phyloP scores from a whole-genome alignment of 2,113 vertebrate species.

The Gnathonemus echidnorhynchus region DNA sequence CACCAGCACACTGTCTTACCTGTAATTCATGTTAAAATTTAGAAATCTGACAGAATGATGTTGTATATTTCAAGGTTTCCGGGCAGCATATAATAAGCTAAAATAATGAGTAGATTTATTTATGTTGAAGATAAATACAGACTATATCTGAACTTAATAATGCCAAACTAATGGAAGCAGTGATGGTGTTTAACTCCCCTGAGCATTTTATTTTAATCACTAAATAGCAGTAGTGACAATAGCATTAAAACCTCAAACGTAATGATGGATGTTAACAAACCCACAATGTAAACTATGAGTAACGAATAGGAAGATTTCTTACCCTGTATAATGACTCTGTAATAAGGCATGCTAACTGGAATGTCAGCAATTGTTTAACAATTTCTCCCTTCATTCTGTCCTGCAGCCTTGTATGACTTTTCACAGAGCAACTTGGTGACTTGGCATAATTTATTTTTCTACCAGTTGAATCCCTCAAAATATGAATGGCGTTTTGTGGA shows the following conservation, averaged over 20 bases:
- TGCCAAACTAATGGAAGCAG: background rate
- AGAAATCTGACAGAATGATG: background rate
- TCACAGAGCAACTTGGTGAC: background rate
- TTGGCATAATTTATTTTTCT: background rate
- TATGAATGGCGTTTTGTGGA: background rate
- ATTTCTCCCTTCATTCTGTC: background rate
- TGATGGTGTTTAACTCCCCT: background rate
- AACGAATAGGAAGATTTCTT: background rate
- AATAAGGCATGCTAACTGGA: background rate
- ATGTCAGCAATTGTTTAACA: background rate
- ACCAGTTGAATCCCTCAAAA: background rate
- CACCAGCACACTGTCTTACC: background rate
- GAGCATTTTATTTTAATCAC: background rate
- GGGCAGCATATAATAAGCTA: background rate
- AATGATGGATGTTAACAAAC: background rate
- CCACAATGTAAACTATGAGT: background rate
- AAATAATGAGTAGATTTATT: background rate
- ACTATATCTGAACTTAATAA: background rate
- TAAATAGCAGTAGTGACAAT: background rate
- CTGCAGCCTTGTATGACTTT: background rate
- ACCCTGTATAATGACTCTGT: background rate
- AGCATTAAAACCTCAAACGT: background rate
- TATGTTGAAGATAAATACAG: background rate
- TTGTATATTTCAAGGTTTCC: background rate
- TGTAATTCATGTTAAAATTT: background rate